A percentile compares a stretch with the other conserved stretches of the same genome.
Evolutionary conservation across 2,797 vertebrate species (phyloP).

Genomic region (Taenioides sp.): DNA sequence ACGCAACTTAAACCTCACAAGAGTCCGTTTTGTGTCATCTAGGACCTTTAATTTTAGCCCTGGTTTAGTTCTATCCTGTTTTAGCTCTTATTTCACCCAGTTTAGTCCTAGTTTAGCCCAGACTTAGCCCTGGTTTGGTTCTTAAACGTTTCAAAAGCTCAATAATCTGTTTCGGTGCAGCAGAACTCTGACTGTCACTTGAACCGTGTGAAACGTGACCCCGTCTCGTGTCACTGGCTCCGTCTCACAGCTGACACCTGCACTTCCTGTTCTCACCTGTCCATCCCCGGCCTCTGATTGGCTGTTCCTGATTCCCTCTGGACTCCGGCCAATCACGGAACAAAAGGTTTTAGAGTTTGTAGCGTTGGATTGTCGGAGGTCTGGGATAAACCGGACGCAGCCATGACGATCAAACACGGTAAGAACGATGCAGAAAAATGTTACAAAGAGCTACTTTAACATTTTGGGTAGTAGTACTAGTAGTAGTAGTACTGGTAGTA

Average conservation of each 20-base stretch:
- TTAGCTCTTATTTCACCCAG: too few relatives aligned
- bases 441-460: not conserved
- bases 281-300: conserved; percentile 31
- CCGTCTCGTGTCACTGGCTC: not conserved
- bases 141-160: not conserved
- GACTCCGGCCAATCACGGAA: conserved; percentile 16
- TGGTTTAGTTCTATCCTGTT: too few relatives aligned
- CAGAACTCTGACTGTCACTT: not conserved
- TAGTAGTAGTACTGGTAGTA: too few relatives aligned
- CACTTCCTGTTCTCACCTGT: conserved; percentile 32
- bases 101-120: not conserved
- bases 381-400: conserved; percentile 11
- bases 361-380: conserved; percentile 1
- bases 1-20: too few relatives aligned
- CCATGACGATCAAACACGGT: conserved; percentile 59
- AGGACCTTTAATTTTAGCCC: too few relatives aligned
- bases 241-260: conserved; percentile 33
- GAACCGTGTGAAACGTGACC: not conserved
- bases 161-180: not conserved
- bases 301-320: conserved; percentile 37
- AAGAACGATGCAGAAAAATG: conserved; percentile 33
- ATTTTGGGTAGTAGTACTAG: too few relatives aligned
- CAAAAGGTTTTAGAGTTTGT: conserved; percentile 21
- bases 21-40: too few relatives aligned
- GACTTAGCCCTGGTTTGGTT: not conserved